Conservation (phyloP, 2,113 vertebrate species). For the Ophiodon elongatus region DNA sequence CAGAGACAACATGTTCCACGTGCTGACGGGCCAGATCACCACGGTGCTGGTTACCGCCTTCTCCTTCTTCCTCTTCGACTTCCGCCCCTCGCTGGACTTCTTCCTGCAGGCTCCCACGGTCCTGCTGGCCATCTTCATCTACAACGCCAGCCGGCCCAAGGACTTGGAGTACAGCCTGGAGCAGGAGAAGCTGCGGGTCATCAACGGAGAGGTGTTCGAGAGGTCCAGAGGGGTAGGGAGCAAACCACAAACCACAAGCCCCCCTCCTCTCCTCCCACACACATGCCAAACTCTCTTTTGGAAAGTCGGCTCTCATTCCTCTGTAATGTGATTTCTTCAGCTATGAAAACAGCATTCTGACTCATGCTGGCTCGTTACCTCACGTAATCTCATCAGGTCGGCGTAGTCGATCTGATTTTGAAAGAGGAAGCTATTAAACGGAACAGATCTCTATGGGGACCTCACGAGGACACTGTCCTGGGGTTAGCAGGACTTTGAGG, state of each 20-base stretch:
- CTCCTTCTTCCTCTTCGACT: constrained; percentile 93
- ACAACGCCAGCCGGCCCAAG: constrained; percentile 88
- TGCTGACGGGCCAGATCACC: constrained; percentile 94
- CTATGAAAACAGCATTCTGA: constrained; percentile 49
- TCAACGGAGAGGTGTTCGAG: constrained; percentile 90
- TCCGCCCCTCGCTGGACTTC: constrained; percentile 93
- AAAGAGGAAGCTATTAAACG: constrained; percentile 29
- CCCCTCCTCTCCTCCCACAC: constrained; percentile 28
- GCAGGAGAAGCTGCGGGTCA: constrained; percentile 87
- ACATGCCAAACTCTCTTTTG: constrained; percentile 37
- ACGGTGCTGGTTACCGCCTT: constrained; percentile 92
- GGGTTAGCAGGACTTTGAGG: background rate
- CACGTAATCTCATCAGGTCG: constrained; percentile 44
- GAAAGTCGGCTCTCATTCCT: constrained; percentile 31
- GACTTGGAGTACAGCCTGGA: constrained; percentile 83
- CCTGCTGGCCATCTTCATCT: constrained; percentile 96
- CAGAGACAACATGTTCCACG: constrained; percentile 99
- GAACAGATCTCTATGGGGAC: background rate
- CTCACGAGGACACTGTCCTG: constrained; percentile 5
- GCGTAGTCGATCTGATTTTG: constrained; percentile 14
- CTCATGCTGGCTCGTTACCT: constrained; percentile 5
- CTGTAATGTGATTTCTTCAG: constrained; percentile 61
- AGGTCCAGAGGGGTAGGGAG: constrained; percentile 93
- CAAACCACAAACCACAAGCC: background rate
- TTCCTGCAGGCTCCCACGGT: constrained; percentile 95